A percentile compares a stretch with the other conserved stretches of the same genome.
phyloP scores from a whole-genome alignment of 2,888 invertebrate genomes.

The Phyllotreta cruciferae region DNA sequence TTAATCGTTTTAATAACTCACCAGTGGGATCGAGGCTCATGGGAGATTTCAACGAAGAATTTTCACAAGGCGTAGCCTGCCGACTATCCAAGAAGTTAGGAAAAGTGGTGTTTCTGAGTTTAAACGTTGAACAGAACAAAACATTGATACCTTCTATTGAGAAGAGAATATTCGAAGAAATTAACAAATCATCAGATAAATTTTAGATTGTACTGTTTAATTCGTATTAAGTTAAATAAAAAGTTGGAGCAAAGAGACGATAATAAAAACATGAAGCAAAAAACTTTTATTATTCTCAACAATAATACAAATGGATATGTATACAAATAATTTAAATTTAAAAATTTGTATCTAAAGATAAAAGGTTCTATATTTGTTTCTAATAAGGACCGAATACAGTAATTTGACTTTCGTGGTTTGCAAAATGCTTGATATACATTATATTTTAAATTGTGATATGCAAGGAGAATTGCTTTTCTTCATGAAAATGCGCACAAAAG shows the following conservation, averaged over 20 bases:
- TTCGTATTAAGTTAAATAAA: conserved; percentile 7
- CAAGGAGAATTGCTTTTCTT: conserved; percentile 8
- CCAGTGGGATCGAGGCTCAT: conserved; percentile 57
- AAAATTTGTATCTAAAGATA: conserved; percentile 21
- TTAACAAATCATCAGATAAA: conserved; percentile 55
- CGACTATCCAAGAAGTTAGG: conserved; percentile 58
- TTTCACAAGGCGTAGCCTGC: conserved; percentile 41
- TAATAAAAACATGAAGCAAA: conserved; percentile 17
- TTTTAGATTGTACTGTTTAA: conserved; percentile 46
- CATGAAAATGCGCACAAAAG: conserved; percentile 2
- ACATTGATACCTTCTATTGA: conserved; percentile 55
- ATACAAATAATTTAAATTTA: conserved; percentile 6
- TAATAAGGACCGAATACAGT: conserved; percentile 19
- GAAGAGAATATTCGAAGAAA: conserved; percentile 59
- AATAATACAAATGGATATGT: conserved; percentile 15
- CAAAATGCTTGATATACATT: conserved; percentile 11
- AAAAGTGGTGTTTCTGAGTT: conserved; percentile 63
- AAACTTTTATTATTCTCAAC: conserved; percentile 9
- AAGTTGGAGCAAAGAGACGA: neutral
- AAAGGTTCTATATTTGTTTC: conserved; percentile 14
- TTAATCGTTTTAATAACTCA: conserved; percentile 45
- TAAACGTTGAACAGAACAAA: conserved; percentile 58
- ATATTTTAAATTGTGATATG: conserved; percentile 13
- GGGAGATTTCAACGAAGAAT: conserved; percentile 54
- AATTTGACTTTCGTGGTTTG: conserved; percentile 16